Percentiles rank a stretch among this genome's conserved stretches.
Evolutionary conservation across 2,888 invertebrate species (phyloP).

Genomic region (Bibio marci): DNA sequence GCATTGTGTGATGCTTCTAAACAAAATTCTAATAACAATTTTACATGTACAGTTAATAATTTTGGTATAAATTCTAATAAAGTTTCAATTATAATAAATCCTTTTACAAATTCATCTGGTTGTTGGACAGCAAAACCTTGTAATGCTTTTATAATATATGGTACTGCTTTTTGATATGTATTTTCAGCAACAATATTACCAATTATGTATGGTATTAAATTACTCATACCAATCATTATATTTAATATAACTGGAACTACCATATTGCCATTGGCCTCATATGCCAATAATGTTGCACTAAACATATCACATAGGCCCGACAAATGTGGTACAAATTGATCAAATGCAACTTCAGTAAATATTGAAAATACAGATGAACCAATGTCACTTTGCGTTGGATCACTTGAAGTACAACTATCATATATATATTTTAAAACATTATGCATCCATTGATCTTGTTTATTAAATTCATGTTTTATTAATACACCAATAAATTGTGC

Average conservation of each 20-base stretch:
- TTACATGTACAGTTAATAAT: conserved; percentile 37
- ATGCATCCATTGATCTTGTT: conserved; percentile 23
- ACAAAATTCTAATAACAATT: conserved; percentile 45
- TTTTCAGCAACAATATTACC: conserved; percentile 35
- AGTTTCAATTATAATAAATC: conserved; percentile 26
- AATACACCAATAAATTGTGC: conserved; percentile 54
- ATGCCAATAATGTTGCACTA: conserved; percentile 19
- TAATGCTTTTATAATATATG: conserved; percentile 42
- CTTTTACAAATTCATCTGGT: conserved; percentile 32
- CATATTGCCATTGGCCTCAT: conserved; percentile 23
- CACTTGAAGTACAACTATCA: conserved; percentile 19
- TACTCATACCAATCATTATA: conserved; percentile 38
- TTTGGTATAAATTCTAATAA: conserved; percentile 25
- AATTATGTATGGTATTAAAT: conserved; percentile 44
- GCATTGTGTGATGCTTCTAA: conserved; percentile 40
- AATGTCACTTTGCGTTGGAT: conserved; percentile 23
- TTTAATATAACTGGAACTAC: conserved; percentile 25
- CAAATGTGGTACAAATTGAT: conserved; percentile 48
- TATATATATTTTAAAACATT: conserved; percentile 26
- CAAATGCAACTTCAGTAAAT: conserved; percentile 50
- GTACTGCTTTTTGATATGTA: conserved; percentile 41
- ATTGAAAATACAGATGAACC: conserved; percentile 40
- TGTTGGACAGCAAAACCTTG: conserved; percentile 36
- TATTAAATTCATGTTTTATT: conserved; percentile 52
- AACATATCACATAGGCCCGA: conserved; percentile 37